Evolutionary conservation across 2,888 invertebrate genomes (phyloP).

Genomic region (Acronicta psi): DNA sequence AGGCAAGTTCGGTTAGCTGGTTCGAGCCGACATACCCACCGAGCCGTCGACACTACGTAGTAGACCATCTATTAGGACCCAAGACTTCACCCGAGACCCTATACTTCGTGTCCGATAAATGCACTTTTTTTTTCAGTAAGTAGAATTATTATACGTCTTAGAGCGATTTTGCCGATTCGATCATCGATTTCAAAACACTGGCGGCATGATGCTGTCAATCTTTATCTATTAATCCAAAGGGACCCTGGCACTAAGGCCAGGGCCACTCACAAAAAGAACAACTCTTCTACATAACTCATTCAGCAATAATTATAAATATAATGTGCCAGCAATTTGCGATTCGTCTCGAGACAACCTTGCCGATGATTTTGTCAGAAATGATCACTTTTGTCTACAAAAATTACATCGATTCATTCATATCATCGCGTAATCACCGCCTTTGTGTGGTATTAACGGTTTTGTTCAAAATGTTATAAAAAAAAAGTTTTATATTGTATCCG

Average conservation of each 20-base stretch:
- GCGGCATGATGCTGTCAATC: background rate
- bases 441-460: slow-evolving; percentile 28
- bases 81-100: too few relatives aligned
- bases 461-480: slow-evolving; percentile 17
- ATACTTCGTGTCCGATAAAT: too few relatives aligned
- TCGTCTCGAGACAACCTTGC: slow-evolving; percentile 53
- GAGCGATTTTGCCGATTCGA: background rate
- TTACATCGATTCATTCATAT: slow-evolving; percentile 45
- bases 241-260: slow-evolving; percentile 20
- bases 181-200: background rate
- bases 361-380: slow-evolving; percentile 43
- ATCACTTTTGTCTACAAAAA: slow-evolving; percentile 50
- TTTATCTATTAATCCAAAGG: background rate
- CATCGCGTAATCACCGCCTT: slow-evolving; percentile 34
- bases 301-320: slow-evolving; percentile 44
- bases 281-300: slow-evolving; percentile 28
- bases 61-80: too few relatives aligned
- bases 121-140: too few relatives aligned
- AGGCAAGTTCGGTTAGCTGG: too few relatives aligned
- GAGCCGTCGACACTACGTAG: too few relatives aligned
- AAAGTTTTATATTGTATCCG: slow-evolving; percentile 8
- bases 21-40: too few relatives aligned
- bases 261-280: slow-evolving; percentile 20
- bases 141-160: too few relatives aligned
- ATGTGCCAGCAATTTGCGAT: slow-evolving; percentile 50